phyloP scores from a whole-genome alignment of 2,888 invertebrate species.

The Eustalomyia histrio region DNA sequence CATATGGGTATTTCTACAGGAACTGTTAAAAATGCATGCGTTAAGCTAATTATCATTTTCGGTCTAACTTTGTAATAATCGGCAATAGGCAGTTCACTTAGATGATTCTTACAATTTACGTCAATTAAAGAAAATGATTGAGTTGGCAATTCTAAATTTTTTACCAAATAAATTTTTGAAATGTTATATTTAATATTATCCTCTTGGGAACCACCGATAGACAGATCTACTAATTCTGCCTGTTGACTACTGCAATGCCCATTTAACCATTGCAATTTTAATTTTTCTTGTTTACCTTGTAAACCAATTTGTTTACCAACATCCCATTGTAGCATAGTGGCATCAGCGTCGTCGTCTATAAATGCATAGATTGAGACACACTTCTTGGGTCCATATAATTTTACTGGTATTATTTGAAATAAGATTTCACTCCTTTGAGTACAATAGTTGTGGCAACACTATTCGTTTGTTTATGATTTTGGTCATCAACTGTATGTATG shows the following conservation, averaged over 20 bases:
- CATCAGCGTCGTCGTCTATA: slow-evolving; percentile 41
- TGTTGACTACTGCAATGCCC: slow-evolving; percentile 18
- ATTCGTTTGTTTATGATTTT: slow-evolving; percentile 15
- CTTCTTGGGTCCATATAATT: slow-evolving; percentile 20
- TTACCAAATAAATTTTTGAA: slow-evolving; percentile 11
- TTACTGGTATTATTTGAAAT: slow-evolving; percentile 50
- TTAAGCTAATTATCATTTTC: slow-evolving; percentile 48
- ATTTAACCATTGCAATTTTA: slow-evolving; percentile 46
- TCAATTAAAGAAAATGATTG: not conserved
- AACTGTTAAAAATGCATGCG: slow-evolving; percentile 37
- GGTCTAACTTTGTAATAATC: slow-evolving; percentile 39
- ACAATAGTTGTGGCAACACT: slow-evolving; percentile 1
- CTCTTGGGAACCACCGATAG: slow-evolving; percentile 12
- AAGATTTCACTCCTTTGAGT: slow-evolving; percentile 21
- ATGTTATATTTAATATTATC: slow-evolving; percentile 2
- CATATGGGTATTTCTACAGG: slow-evolving; percentile 24
- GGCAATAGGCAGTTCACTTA: not conserved
- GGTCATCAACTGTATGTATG: slow-evolving; percentile 24
- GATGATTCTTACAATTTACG: not conserved
- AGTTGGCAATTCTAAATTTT: too few relatives aligned
- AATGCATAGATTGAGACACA: slow-evolving; percentile 26
- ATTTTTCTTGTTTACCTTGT: slow-evolving; percentile 1
- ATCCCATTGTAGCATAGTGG: slow-evolving; percentile 30
- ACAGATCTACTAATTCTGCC: slow-evolving; percentile 7
- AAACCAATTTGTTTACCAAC: slow-evolving; percentile 23